Percentiles rank a stretch among this genome's conserved stretches.
Evolutionary conservation across 2,113 vertebrate genomes (phyloP).

Genomic region (Leucoraja erinaceus): DNA sequence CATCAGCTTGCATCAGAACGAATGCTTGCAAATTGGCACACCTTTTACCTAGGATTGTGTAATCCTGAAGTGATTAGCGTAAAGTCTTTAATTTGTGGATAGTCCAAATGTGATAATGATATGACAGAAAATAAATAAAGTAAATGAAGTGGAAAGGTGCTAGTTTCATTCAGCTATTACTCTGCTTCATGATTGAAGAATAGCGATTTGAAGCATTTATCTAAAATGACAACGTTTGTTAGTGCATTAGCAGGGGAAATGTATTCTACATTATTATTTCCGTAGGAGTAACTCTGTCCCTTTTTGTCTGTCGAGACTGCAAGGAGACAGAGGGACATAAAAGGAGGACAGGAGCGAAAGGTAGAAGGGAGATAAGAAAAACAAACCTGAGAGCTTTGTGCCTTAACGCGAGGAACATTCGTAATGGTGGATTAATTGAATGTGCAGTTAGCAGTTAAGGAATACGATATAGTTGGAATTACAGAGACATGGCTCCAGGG

Average conservation of each 20-base stretch:
- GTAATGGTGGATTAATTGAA: no score
- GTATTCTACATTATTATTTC: background rate
- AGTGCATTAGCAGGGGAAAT: background rate
- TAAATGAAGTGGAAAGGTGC: background rate
- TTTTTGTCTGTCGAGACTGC: background rate
- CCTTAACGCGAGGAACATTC: no score
- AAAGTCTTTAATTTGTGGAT: background rate
- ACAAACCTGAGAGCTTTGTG: no score
- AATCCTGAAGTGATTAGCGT: background rate
- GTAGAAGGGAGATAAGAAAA: no score
- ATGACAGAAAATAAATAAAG: background rate
- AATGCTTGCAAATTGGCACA: background rate
- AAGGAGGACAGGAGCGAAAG: no score
- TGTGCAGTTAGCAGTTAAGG: no score
- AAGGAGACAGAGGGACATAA: no score
- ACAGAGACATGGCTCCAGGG: no score
- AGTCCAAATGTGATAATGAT: background rate
- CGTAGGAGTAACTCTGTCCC: background rate
- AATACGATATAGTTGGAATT: no score
- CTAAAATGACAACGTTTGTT: background rate
- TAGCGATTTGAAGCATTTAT: background rate
- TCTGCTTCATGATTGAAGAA: background rate
- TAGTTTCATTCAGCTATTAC: background rate
- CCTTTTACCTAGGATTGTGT: background rate
- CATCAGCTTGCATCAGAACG: background rate